These are phyloP conservation scores for Gallinago media DNA, from an alignment of 2,113 vertebrate species.

Conservation along the genomic window DNA sequence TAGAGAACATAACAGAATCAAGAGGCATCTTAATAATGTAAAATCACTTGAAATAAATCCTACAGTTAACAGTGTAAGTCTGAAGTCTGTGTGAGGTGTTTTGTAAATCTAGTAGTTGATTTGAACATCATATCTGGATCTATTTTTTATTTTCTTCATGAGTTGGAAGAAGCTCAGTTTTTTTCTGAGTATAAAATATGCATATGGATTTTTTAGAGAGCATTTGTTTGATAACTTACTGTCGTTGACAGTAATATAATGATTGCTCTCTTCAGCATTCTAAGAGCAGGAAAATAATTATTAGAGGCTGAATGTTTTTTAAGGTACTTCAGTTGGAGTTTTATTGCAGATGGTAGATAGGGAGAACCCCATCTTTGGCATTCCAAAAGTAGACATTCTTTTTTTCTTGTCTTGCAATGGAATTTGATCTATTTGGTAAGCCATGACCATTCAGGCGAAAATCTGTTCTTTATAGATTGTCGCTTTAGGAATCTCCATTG, in stretches of 20 bases:
- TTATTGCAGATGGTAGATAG: not conserved
- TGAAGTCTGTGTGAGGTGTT: not conserved
- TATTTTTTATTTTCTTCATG: not conserved
- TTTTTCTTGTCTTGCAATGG: not conserved
- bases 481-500: not conserved
- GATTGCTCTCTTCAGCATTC: constrained; percentile 20
- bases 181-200: not conserved
- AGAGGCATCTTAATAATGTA: not conserved
- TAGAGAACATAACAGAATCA: not conserved
- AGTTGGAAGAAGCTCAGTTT: not conserved
- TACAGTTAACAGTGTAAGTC: not conserved
- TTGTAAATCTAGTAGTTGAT: not conserved
- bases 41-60: not conserved
- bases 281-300: constrained; percentile 21
- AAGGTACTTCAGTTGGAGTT: not conserved
- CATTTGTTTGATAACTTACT: constrained; percentile 35
- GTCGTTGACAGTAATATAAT: not conserved
- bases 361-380: not conserved
- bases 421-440: not conserved
- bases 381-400: not conserved
- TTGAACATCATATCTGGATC: not conserved
- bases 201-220: not conserved
- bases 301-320: constrained; percentile 1
- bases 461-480: not conserved
- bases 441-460: not conserved